These are phyloP conservation scores for Lumbricus terrestris DNA, from an alignment of 2,888 invertebrate genomes.

Conservation along the genomic window DNA sequence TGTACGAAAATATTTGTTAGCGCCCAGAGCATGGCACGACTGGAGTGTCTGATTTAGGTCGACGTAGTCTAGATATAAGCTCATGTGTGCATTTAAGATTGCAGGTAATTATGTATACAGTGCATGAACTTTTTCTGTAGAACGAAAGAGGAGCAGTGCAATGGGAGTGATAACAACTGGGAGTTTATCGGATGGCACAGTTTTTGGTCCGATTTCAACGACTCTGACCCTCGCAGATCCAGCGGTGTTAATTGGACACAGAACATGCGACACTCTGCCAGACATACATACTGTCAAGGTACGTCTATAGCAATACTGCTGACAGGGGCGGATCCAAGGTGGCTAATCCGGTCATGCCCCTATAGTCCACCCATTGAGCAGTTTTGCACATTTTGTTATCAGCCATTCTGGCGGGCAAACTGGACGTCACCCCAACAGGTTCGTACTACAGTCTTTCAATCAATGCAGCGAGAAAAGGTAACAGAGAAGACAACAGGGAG, in stretches of 20 bases:
- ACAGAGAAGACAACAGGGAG: no score
- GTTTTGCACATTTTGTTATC: no score
- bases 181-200: conserved; percentile 52
- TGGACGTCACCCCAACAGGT: no score
- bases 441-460: no score
- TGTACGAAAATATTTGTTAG: neutral
- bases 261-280: conserved; percentile 50
- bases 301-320: no score
- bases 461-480: no score
- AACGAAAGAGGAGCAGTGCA: neutral
- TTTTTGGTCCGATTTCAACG: conserved; percentile 56
- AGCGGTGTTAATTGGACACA: conserved; percentile 52
- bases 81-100: neutral
- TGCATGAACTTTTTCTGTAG: neutral
- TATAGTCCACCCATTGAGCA: no score
- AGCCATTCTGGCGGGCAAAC: no score
- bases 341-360: no score
- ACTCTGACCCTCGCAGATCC: conserved; percentile 51
- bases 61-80: neutral
- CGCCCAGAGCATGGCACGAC: neutral
- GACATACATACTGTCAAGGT: conserved; percentile 43
- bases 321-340: no score
- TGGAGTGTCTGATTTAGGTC: neutral
- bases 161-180: conserved; percentile 55
- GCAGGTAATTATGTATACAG: neutral